Evolutionary conservation across 1,140 invertebrate genomes (phyloP), one percentile per base, ranked within the genome.

Genomic region (Drosophila santomea): DNA sequence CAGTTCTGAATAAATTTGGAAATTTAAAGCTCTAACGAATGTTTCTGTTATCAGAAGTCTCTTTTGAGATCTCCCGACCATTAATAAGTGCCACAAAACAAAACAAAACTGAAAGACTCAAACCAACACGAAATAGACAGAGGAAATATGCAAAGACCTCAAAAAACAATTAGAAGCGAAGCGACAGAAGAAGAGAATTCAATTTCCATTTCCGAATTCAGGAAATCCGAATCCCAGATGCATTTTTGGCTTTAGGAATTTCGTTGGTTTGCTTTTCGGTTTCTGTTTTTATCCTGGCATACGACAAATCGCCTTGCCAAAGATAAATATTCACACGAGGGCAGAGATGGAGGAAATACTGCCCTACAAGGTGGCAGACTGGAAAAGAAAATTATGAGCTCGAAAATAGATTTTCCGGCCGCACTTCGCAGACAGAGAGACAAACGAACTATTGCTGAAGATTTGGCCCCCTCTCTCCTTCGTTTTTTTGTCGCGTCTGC

Each of bases 311-410:
- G 75, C 61, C 75, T 83, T 56, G 50, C 38, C 44, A 39, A 56
- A 81, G 74, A 86, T 61, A 78, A 55, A 82, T 83, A 63, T 75
- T 54, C 74, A 72, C 56, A 74, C 51, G 50, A 35, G 39, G n/a
- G 20, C 8, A 4, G 39, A n/a, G 15, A 43, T 38, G 32, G 36
- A 56, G 71, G 44, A 75, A 59, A 41, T 39, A 36, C 64, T 83
- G 80, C 66, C 82, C 57, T 76, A 72, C 51, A 86, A 86, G 71
- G 79, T 86, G 83, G 71, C 83, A 79, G 79, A 66, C 72, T 88
- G 79, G 75, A 83, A 83, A 88, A 77, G 78, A 83, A 88, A 88
- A 89, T 88, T 88, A 89, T 89, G 83, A 76, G 75, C 67, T 67
- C 52, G 52, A 77, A 88, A 88, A 88, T 88, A 88, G 83, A 89